phyloP scores from a whole-genome alignment of 2,113 vertebrate genomes.

The Nycticebus coucang region DNA sequence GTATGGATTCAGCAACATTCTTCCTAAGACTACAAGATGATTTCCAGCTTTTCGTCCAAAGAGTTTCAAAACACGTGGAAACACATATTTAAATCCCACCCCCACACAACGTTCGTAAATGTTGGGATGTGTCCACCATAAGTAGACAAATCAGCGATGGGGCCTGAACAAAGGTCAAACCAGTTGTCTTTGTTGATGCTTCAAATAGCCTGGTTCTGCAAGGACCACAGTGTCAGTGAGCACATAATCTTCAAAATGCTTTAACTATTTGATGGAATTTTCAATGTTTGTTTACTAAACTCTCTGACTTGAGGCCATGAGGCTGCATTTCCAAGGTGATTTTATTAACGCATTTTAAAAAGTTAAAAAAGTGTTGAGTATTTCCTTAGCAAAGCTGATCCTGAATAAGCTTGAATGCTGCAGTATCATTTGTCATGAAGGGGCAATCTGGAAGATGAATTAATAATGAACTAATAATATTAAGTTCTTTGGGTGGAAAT shows the following conservation, averaged over 20 bases:
- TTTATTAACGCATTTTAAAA: neutral
- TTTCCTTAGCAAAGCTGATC: neutral
- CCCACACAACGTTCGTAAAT: neutral
- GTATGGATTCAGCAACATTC: neutral
- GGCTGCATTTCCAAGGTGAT: neutral
- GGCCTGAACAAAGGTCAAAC: neutral
- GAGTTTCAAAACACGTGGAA: neutral
- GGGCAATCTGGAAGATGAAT: slow-evolving; percentile 21
- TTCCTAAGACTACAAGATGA: neutral
- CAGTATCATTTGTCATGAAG: neutral
- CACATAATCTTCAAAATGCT: neutral
- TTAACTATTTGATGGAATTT: neutral
- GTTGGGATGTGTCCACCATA: neutral
- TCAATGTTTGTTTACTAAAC: neutral
- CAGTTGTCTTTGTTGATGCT: neutral
- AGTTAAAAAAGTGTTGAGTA: neutral
- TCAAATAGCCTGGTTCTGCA: neutral
- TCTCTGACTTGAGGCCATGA: neutral
- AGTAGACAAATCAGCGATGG: neutral
- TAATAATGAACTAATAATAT: slow-evolving; percentile 37
- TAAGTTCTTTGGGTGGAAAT: slow-evolving; percentile 9
- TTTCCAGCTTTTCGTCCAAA: neutral
- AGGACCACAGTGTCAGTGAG: neutral
- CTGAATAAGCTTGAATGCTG: neutral
- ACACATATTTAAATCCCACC: neutral